Evolutionary conservation across 2,888 invertebrate species (phyloP).

Genomic region (Aphrophora alni): DNA sequence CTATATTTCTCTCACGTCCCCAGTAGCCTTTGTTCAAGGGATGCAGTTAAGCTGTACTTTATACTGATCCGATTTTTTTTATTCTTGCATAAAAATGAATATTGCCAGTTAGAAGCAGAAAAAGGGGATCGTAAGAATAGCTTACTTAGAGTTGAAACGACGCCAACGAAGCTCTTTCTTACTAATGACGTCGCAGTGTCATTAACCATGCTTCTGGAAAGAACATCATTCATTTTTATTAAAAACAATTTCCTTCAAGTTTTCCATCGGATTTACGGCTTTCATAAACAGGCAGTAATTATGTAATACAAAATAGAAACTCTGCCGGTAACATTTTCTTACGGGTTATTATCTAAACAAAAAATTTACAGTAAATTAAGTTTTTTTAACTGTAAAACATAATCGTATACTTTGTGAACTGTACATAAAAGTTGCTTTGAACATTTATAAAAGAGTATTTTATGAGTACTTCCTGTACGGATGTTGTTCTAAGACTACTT

Average conservation of each 20-base stretch:
- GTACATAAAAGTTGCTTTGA: no score
- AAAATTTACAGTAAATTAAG: no score
- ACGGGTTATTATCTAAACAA: no score
- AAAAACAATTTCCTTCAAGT: background rate
- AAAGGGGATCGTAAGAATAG: background rate
- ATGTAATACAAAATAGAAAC: no score
- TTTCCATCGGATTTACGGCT: background rate
- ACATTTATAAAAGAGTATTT: no score
- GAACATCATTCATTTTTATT: background rate
- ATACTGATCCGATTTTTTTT: background rate
- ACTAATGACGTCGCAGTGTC: background rate
- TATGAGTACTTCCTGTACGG: no score
- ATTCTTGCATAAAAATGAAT: background rate
- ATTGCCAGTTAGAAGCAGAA: background rate
- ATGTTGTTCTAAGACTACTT: no score
- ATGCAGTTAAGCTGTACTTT: background rate
- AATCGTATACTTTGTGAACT: no score
- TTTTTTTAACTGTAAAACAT: no score
- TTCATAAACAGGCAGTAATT: background rate
- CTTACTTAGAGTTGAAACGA: background rate
- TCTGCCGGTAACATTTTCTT: no score
- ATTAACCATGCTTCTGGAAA: background rate
- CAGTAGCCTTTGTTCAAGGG: background rate
- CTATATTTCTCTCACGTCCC: background rate
- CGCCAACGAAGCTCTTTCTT: background rate